phyloP scores from a whole-genome alignment of 2,888 invertebrate genomes.

The Yponomeuta plumbellus region DNA sequence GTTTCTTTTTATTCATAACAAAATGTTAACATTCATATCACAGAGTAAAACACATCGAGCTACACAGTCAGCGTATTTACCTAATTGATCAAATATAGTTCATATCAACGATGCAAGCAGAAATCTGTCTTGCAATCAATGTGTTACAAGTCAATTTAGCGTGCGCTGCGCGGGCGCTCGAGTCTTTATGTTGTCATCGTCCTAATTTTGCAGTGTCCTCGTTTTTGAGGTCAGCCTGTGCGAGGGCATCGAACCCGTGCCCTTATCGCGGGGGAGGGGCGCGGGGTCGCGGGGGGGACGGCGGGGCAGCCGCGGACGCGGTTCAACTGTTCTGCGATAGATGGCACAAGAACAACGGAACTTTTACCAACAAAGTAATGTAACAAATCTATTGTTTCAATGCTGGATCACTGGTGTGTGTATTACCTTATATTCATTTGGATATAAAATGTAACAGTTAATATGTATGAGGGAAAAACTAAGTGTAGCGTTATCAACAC shows the following conservation, averaged over 20 bases:
- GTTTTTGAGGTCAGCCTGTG: constrained; percentile 82
- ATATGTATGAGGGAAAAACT: too few species aligned
- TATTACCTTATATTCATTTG: too few species aligned
- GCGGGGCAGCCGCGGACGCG: constrained; percentile 33
- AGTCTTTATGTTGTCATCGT: constrained; percentile 74
- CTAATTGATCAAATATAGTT: constrained; percentile 76
- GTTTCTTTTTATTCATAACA: too few species aligned
- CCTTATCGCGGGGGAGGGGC: constrained; percentile 67
- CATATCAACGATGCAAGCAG: constrained; percentile 33
- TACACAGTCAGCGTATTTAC: constrained; percentile 72
- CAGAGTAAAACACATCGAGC: constrained; percentile 34
- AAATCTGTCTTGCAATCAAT: constrained; percentile 34
- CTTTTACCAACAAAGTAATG: background rate
- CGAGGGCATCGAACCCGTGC: constrained; percentile 76
- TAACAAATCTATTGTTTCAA: too few species aligned
- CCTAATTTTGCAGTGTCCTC: constrained; percentile 81
- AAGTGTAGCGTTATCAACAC: too few species aligned
- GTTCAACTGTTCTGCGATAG: constrained; percentile 53
- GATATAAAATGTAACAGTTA: too few species aligned
- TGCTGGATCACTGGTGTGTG: too few species aligned
- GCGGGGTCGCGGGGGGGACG: constrained; percentile 36
- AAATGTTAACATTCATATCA: too few species aligned
- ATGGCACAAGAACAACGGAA: constrained; percentile 40
- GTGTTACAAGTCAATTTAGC: constrained; percentile 46
- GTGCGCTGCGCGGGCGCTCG: constrained; percentile 49